These are phyloP conservation scores for Sisyra nigra DNA, from an alignment of 2,888 invertebrate genomes.

Conservation along the genomic window DNA sequence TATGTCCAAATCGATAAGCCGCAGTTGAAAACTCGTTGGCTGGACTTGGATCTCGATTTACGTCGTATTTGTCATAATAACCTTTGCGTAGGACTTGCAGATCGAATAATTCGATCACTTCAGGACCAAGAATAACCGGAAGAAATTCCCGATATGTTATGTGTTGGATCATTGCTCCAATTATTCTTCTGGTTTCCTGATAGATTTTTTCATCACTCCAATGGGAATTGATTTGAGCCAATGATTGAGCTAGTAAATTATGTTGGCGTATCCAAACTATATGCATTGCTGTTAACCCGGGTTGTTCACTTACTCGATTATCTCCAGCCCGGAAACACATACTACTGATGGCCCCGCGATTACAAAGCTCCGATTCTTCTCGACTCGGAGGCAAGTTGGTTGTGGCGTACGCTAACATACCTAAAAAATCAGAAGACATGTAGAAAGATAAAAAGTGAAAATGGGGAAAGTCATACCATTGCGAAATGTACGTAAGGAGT, in stretches of 20 bases:
- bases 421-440: constrained; percentile 14
- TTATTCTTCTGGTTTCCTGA: constrained; percentile 68
- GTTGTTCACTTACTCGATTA: constrained; percentile 63
- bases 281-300: constrained; percentile 59
- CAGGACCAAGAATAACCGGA: constrained; percentile 61
- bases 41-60: constrained; percentile 52
- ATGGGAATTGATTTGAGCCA: constrained; percentile 59
- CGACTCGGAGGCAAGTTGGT: constrained; percentile 40
- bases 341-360: constrained; percentile 50
- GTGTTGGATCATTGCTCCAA: constrained; percentile 69
- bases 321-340: constrained; percentile 70
- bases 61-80: constrained; percentile 53
- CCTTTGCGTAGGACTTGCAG: constrained; percentile 49
- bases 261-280: constrained; percentile 61
- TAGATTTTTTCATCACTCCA: constrained; percentile 82
- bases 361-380: constrained; percentile 47
- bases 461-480: constrained; percentile 35
- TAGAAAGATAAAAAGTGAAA: background rate
- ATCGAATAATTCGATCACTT: constrained; percentile 61
- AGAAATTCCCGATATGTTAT: constrained; percentile 72
- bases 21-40: constrained; percentile 68
- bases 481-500: constrained; percentile 56
- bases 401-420: constrained; percentile 25
- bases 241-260: constrained; percentile 52
- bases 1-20: constrained; percentile 77